Evolutionary conservation across 2,888 invertebrate species (phyloP), one percentile per base, ranked within the genome.

Genomic region (Artemia sinica): DNA sequence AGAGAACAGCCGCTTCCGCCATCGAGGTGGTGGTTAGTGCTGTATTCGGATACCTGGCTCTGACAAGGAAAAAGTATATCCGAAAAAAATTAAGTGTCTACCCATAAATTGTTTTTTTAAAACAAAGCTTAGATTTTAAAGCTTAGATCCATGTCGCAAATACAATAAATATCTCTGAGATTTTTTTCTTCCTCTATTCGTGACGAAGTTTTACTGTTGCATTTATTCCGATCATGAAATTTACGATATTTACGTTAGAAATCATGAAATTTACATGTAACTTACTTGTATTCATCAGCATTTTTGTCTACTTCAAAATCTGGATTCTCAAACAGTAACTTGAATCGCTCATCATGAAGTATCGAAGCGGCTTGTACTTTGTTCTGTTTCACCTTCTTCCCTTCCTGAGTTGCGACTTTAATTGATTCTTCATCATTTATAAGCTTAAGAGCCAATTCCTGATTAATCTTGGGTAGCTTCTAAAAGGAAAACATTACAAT

Each of bases 281-380:
- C 49, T 66, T 73, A 77, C 74, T 86, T 83, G 77, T 85, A 97
- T 76, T 94, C 93, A 74, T 91, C 90, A 67, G 89, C 85, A 75
- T 85, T 85, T 74, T 84, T 87, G 76, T 95, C 89, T 69, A 96
- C 87, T 79, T 93, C 86, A 78, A 90, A 97, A 76, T 94, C 91
- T 12, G 91, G 86, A 80, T 97, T 90, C 74, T 84, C 85, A 78
- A 98, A 98, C 76, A 98, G 79, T 2, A 84, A 86, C 76, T 89
- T 88, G 79, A 98, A 98, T 74, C 97, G 84, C 72, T 87, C 82
- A 78, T 98, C 97, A 74, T 86, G 83, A 70, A 97, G 81, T 13
- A 96, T 79, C 75, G 83, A 85, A 1, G 81, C 76, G 50, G 69
- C 71, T 41, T 67, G 65, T 1, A 81, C 76, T 49, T 75, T 75